Evolutionary conservation across 2,113 vertebrate genomes (phyloP).

Genomic region (Rhadina sibilatrix): DNA sequence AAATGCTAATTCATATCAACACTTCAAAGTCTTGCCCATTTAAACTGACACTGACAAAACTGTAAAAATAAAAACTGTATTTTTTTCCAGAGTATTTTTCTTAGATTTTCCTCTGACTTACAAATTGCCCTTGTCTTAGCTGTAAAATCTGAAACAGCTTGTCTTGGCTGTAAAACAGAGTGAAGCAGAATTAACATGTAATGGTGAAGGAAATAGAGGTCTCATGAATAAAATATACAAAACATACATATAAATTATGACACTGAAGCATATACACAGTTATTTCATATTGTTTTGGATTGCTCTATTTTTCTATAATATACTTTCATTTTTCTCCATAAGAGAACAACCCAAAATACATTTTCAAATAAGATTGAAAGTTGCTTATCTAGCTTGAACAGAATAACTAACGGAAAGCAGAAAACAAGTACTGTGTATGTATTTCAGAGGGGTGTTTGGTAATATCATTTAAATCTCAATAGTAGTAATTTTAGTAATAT

Average conservation of each 20-base stretch:
- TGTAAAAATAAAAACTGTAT: neutral
- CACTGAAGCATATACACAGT: rapidly evolving
- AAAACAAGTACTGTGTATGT: neutral
- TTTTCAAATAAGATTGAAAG: neutral
- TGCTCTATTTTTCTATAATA: neutral
- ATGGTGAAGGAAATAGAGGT: neutral
- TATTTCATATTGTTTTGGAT: neutral
- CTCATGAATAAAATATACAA: neutral
- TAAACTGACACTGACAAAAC: neutral
- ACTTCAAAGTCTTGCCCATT: neutral
- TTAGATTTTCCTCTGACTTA: neutral
- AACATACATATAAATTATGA: neutral
- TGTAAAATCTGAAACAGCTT: neutral
- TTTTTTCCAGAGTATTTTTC: neutral
- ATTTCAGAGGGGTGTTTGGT: neutral
- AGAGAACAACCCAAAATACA: neutral
- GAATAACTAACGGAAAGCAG: neutral
- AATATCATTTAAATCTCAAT: neutral
- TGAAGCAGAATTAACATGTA: neutral
- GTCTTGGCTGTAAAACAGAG: neutral
- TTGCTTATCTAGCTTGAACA: neutral
- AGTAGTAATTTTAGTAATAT: neutral
- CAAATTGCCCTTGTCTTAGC: neutral
- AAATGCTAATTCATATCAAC: neutral
- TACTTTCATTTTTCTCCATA: neutral